A percentile compares a stretch with the other conserved stretches of the same genome.
These are phyloP conservation scores for Aricia artaxerxes DNA, from an alignment of 2,888 invertebrate genomes.

Conservation along the genomic window DNA sequence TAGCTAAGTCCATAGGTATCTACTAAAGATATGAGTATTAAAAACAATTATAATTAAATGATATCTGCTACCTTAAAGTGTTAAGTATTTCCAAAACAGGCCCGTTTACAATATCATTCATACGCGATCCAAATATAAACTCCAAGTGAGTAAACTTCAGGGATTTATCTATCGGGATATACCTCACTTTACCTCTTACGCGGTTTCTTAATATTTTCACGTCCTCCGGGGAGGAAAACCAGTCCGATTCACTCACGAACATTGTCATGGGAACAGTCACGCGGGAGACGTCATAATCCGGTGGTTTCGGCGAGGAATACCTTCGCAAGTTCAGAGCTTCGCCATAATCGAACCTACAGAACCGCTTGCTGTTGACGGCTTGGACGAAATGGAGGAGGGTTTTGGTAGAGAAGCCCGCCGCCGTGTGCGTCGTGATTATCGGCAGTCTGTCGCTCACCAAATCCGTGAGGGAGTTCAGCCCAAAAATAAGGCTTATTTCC, in stretches of 20 bases:
- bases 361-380: slow-evolving; percentile 56
- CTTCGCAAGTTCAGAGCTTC: slow-evolving; percentile 47
- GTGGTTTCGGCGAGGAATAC: slow-evolving; percentile 56
- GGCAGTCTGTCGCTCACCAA: slow-evolving; percentile 56
- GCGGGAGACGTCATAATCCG: slow-evolving; percentile 56
- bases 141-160: slow-evolving; percentile 67
- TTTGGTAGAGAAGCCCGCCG: slow-evolving; percentile 62
- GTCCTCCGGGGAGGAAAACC: slow-evolving; percentile 59
- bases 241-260: slow-evolving; percentile 62
- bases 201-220: slow-evolving; percentile 50
- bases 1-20: too few species aligned
- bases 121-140: slow-evolving; percentile 62
- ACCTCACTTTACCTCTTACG: slow-evolving; percentile 53
- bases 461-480: slow-evolving; percentile 55
- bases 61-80: slow-evolving; percentile 32
- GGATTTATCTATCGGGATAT: slow-evolving; percentile 53
- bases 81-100: slow-evolving; percentile 53
- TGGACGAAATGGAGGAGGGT: slow-evolving; percentile 65
- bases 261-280: slow-evolving; percentile 58
- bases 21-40: too few species aligned
- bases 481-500: slow-evolving; percentile 59
- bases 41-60: too few species aligned
- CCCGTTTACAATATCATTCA: slow-evolving; percentile 57
- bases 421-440: slow-evolving; percentile 62
- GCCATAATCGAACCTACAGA: slow-evolving; percentile 64